Percentiles rank a stretch among this genome's conserved stretches.
Conservation (phyloP, 2,797 vertebrate genomes). For the Gallirallus australis region DNA sequence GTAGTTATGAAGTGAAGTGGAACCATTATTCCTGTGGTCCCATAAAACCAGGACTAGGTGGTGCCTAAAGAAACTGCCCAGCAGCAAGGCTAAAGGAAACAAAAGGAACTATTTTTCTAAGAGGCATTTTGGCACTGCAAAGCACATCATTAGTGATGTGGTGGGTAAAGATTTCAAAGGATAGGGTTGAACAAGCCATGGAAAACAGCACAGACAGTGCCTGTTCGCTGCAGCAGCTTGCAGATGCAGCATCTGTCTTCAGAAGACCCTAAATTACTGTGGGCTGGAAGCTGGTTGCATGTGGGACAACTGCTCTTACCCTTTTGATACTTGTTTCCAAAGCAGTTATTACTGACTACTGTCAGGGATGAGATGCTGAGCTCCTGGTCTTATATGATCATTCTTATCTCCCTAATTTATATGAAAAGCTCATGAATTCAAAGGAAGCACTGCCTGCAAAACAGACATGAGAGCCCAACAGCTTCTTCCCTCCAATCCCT, state of each 20-base stretch:
- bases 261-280: neutral
- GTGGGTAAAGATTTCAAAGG: neutral
- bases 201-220: neutral
- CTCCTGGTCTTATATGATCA: neutral
- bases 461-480: neutral
- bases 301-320: neutral
- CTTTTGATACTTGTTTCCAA: neutral
- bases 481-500: neutral
- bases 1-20: neutral
- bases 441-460: neutral
- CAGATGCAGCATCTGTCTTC: neutral
- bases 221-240: neutral
- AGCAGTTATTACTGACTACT: neutral
- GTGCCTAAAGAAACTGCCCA: neutral
- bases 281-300: neutral
- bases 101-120: neutral
- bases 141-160: rapidly evolving
- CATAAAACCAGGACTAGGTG: neutral
- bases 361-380: neutral
- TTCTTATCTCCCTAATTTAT: neutral
- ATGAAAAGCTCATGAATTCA: neutral
- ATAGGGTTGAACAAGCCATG: neutral
- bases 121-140: neutral
- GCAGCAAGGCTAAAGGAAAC: neutral
- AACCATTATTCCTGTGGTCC: neutral